Evolutionary conservation across 2,113 vertebrate species (phyloP).

Genomic region (Archocentrus centrarchus): DNA sequence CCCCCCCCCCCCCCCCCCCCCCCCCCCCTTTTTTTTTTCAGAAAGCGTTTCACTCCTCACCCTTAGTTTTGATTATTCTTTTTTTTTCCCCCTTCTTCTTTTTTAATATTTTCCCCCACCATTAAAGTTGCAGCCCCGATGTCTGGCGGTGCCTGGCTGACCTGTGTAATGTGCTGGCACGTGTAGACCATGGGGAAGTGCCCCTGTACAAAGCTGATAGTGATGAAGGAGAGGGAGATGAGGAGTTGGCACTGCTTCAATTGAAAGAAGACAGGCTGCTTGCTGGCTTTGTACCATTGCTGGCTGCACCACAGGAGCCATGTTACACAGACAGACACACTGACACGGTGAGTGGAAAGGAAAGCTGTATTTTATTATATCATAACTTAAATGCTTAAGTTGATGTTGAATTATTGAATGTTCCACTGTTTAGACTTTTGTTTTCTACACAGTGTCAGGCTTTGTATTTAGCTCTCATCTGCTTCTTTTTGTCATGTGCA

Average conservation of each 20-base stretch:
- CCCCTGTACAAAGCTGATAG: constrained; percentile 90
- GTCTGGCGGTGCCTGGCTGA: constrained; percentile 94
- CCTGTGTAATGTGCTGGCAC: constrained; percentile 94
- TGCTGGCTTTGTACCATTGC: constrained; percentile 95
- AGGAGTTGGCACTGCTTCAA: constrained; percentile 92
- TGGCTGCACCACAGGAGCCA: constrained; percentile 96
- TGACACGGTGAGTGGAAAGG: constrained; percentile 69
- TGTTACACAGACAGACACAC: constrained; percentile 95
- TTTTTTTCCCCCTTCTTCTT: background rate
- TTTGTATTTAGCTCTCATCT: background rate
- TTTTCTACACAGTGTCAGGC: background rate
- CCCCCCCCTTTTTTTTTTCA: no score
- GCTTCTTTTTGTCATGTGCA: background rate
- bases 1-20: no score
- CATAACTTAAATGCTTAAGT: background rate
- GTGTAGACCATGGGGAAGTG: constrained; percentile 93
- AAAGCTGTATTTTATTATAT: background rate
- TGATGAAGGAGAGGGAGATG: constrained; percentile 86
- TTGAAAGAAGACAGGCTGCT: constrained; percentile 95
- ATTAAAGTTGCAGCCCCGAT: constrained; percentile 80
- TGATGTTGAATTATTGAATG: background rate
- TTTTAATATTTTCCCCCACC: background rate
- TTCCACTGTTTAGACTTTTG: background rate
- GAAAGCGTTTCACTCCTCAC: no score
- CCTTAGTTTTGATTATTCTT: no score